phyloP scores from a whole-genome alignment of 2,888 invertebrate genomes.

The Globia sparganii region DNA sequence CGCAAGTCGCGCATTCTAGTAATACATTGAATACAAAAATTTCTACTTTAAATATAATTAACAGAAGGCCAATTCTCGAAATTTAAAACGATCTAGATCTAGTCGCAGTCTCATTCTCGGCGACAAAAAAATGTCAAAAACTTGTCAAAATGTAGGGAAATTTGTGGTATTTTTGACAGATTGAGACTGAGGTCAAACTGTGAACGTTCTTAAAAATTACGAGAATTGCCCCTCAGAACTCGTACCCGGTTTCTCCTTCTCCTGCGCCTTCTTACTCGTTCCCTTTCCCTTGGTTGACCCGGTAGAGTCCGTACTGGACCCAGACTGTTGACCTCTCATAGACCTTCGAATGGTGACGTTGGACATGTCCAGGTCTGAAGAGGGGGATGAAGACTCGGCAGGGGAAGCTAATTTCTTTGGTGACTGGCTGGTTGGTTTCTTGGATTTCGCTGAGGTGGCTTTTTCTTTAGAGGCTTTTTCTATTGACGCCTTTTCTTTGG shows the following conservation, averaged over 20 bases:
- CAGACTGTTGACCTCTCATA: constrained; percentile 70
- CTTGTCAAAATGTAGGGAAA: no score
- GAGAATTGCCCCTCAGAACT: no score
- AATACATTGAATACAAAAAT: background rate
- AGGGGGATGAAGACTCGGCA: constrained; percentile 57
- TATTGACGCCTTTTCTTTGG: constrained; percentile 4
- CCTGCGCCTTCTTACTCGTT: constrained; percentile 67
- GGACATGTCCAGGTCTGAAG: constrained; percentile 76
- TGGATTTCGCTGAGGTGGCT: constrained; percentile 60
- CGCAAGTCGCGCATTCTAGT: background rate
- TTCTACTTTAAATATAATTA: background rate
- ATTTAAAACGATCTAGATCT: no score
- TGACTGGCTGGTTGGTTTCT: constrained; percentile 51
- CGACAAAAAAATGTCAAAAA: no score
- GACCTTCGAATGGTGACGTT: constrained; percentile 81
- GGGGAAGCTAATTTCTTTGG: constrained; percentile 50
- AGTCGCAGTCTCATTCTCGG: no score
- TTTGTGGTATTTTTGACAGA: no score
- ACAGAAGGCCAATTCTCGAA: no score
- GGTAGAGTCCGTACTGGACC: constrained; percentile 75
- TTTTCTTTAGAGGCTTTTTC: constrained; percentile 48
- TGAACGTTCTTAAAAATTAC: no score
- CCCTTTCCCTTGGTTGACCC: constrained; percentile 62
- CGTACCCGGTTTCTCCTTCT: constrained; percentile 62
- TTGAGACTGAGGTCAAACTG: no score